Evolutionary conservation across 2,113 vertebrate species (phyloP), one percentile per base, ranked within the genome.

Genomic region (Mormoops blainvillei): DNA sequence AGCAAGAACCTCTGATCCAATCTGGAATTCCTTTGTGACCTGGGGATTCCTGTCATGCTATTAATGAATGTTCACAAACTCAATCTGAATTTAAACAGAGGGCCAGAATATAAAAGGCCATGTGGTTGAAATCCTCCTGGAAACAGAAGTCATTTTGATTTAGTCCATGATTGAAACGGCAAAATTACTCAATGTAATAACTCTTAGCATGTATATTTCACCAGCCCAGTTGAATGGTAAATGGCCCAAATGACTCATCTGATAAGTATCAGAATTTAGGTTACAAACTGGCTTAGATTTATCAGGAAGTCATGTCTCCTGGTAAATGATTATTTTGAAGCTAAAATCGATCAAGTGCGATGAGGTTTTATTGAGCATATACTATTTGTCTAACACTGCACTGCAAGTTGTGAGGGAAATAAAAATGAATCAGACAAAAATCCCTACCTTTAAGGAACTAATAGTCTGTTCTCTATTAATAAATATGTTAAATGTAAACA

Each of bases 81-180:
- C 70, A 71, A 71, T 54, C 10, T 74, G 45, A 94, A 91, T 94
- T 92, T 58, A 50, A 74, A 74, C 48, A 50, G 33, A 88, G 9
- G 19, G 5, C 54, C 14, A 56, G 22, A 70, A 85, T 63, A 24
- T 54, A 94, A 96, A 94, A 81, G 45, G 1, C 19, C 65, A 36
- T 0, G 0, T 71, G 38, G 31, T 90, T 28, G 14, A 48, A 89
- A 74, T 84, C 73, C 48, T 88, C 33, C 48, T 76, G 9, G 18
- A 77, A 10, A 85, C 19, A 85, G 56, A 84, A 63, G 56, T 96
- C 41, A 81, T 43, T 95, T 82, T 81, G 84, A 91, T 83, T 83
- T 68, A 92, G 76, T 78, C 38, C 16, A 15, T 67, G 73, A 65
- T 14, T 58, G 70, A 96, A 95, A 63, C 58, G 14, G 24, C 24